A percentile compares a stretch with the other conserved stretches of the same genome.
Conservation (phyloP, 2,113 vertebrate species). For the Cynopterus brachyotis region DNA sequence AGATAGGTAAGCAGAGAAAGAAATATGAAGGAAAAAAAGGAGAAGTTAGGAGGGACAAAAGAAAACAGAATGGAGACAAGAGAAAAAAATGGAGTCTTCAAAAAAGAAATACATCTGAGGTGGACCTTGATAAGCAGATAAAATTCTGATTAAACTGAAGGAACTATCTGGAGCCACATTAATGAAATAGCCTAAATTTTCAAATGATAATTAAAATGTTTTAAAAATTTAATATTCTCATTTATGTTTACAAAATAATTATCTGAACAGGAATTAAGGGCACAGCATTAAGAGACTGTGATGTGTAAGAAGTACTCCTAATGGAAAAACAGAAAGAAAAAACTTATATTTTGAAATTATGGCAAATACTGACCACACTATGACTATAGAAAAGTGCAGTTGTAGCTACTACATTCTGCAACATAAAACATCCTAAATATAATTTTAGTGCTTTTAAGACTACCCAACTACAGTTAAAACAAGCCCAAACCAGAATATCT, state of each 20-base stretch:
- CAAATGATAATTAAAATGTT: conserved; percentile 36
- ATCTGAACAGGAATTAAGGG: background rate
- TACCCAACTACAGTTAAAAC: background rate
- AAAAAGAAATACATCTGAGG: background rate
- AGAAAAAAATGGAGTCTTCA: background rate
- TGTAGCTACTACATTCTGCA: background rate
- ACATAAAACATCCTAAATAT: background rate
- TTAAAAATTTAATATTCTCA: background rate
- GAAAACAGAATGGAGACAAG: background rate
- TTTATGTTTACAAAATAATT: conserved; percentile 23
- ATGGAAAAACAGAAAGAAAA: background rate
- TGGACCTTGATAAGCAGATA: background rate
- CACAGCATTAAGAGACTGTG: background rate
- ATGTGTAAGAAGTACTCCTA: background rate
- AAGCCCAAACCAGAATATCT: background rate
- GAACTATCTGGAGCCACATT: background rate
- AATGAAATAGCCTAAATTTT: background rate
- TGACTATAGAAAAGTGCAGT: background rate
- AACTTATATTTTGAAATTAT: background rate
- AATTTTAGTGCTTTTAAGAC: background rate
- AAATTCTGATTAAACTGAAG: background rate
- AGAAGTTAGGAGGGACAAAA: background rate
- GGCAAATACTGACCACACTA: background rate
- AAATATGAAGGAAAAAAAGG: background rate
- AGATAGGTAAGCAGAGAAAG: background rate